Evolutionary conservation across 2,797 vertebrate genomes (phyloP), one percentile per base, ranked within the genome.

Genomic region (Sebastes umbrosus): DNA sequence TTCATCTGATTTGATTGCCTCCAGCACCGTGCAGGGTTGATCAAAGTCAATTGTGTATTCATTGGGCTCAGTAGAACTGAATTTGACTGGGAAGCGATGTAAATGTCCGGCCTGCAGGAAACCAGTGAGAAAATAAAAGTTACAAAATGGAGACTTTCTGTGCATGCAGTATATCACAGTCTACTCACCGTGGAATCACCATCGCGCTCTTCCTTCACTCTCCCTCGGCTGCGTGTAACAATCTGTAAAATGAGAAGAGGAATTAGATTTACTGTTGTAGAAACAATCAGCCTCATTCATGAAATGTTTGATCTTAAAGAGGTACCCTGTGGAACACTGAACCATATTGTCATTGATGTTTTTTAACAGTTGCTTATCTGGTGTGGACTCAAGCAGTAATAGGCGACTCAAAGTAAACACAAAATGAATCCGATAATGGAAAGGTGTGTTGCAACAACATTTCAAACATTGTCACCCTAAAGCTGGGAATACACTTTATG

Each of bases 61-160:
- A 20, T 0, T 1, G 0, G 0, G 1, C 1, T 32, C 10, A 6
- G 0, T 1, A 2, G 0, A 0, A 1, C 0, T 1, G 7, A 77
- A 67, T 10, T 58, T 68, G 11, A 75, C 75, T 0, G 0, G 46
- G 9, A 87, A 36, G 0, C 0, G 0, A 65, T 84, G 83, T 1
- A 2, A 20, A 66, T 82, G 78, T 62, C 1, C 3, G 0, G 0
- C 69, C 85, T 89, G 69, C 24, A 79, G 25, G 16, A 59, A 69
- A 13, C 20, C 4, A 80, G 24, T 1, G 13, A 32, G 20, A 62
- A 18, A 58, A 24, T 12, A 1, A 12, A 52, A 8, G 29, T 75
- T 32, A 14, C 1, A 5, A 54, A 18, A 10, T 3, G 4, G 1
- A 11, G 8, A 39, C 2, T 18, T 7, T 52, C 12, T 32, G 32